Evolutionary conservation across 2,888 invertebrate genomes (phyloP).

Genomic region (Rambutsinella grinnellia): DNA sequence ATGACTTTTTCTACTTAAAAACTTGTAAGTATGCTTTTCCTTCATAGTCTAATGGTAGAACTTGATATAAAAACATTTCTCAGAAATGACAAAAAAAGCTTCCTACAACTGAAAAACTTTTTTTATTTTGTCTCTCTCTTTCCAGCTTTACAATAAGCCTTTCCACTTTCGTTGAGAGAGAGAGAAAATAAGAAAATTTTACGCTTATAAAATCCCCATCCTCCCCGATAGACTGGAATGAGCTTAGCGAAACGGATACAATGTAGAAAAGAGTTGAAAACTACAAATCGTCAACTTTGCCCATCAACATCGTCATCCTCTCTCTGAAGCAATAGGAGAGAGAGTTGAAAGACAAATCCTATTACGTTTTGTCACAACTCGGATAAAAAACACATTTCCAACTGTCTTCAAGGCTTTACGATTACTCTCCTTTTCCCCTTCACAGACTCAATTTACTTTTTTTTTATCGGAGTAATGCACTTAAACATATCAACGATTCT

Average conservation of each 20-base stretch:
- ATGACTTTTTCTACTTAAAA: constrained; percentile 57
- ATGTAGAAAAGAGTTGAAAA: constrained; percentile 40
- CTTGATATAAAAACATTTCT: constrained; percentile 45
- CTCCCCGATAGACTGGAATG: background rate
- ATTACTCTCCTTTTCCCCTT: constrained; percentile 38
- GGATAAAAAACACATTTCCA: constrained; percentile 53
- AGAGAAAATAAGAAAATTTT: constrained; percentile 55
- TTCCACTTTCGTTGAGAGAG: constrained; percentile 25
- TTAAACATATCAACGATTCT: constrained; percentile 25
- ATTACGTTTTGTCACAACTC: constrained; percentile 58
- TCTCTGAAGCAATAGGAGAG: constrained; percentile 41
- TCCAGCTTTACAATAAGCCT: constrained; percentile 11
- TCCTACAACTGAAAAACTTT: constrained; percentile 6
- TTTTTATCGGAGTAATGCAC: constrained; percentile 36
- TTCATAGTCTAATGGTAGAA: background rate
- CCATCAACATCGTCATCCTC: background rate
- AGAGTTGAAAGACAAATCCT: constrained; percentile 58
- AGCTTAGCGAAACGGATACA: constrained; percentile 11
- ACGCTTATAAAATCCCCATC: constrained; percentile 37
- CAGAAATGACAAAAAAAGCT: constrained; percentile 10
- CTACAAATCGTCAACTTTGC: constrained; percentile 54
- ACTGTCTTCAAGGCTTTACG: constrained; percentile 35
- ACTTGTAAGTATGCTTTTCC: constrained; percentile 49
- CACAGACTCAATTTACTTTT: constrained; percentile 44
- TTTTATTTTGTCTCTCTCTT: background rate